A percentile compares a stretch with the other conserved stretches of the same genome.
These are phyloP conservation scores for Chromoteleia sp. DNA, from an alignment of 2,888 invertebrate genomes.

Conservation along the genomic window DNA sequence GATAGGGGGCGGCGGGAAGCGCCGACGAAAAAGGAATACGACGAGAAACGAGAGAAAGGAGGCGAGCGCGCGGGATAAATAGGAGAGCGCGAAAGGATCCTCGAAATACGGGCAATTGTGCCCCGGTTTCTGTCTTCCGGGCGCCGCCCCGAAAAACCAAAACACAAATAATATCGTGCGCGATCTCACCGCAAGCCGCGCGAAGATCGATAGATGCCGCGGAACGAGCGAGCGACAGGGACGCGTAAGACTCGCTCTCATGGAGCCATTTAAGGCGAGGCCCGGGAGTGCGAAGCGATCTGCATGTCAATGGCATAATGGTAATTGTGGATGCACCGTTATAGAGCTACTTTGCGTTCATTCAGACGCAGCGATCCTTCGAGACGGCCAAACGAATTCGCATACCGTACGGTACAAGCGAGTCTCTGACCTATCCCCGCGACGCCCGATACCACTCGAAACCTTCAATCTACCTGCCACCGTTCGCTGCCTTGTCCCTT, in stretches of 20 bases:
- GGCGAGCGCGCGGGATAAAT: conserved; percentile 54
- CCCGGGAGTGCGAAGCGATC: conserved; percentile 81
- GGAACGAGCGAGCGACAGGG: conserved; percentile 28
- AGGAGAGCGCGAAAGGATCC: conserved; percentile 64
- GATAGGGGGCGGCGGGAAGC: conserved; percentile 60
- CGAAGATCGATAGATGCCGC: conserved; percentile 69
- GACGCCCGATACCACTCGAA: conserved; percentile 74
- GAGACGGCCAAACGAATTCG: neutral
- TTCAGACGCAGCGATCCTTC: conserved; percentile 42
- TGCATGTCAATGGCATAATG: conserved; percentile 83
- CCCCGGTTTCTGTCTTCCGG: conserved; percentile 75
- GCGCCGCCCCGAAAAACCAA: conserved; percentile 83
- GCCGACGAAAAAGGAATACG: conserved; percentile 57
- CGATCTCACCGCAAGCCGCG: conserved; percentile 75
- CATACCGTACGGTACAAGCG: neutral
- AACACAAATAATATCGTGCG: conserved; percentile 82
- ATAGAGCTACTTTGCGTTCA: conserved; percentile 67
- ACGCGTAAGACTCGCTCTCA: conserved; percentile 69
- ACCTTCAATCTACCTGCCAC: conserved; percentile 74
- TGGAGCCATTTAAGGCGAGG: conserved; percentile 76
- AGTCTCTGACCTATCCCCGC: conserved; percentile 68
- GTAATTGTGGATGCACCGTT: conserved; percentile 83
- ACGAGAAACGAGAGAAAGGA: conserved; percentile 61
- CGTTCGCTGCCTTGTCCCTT: conserved; percentile 21
- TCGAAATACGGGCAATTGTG: conserved; percentile 79